Conservation (phyloP, 2,888 invertebrate species). For the Ophion obscuratus region DNA sequence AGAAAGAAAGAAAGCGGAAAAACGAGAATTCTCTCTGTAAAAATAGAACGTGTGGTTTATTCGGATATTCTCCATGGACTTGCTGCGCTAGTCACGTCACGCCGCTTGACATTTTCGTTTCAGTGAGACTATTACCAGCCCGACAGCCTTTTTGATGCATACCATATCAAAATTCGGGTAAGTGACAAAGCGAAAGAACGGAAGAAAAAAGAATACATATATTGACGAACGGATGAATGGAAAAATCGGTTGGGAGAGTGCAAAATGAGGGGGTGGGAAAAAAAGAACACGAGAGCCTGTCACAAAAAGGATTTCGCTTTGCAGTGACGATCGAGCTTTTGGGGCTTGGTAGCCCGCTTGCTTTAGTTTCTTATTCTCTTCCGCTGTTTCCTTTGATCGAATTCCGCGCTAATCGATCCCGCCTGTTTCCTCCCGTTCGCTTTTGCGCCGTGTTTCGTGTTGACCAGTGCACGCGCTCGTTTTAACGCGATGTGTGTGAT, state of each 20-base stretch:
- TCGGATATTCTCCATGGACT: slow-evolving; percentile 68
- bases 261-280: slow-evolving; percentile 68
- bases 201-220: slow-evolving; percentile 16
- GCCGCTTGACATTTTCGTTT: slow-evolving; percentile 86
- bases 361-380: too few relatives aligned
- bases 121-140: slow-evolving; percentile 89
- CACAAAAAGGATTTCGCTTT: slow-evolving; percentile 74
- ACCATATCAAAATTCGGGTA: slow-evolving; percentile 91
- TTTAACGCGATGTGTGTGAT: background rate
- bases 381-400: slow-evolving; percentile 69
- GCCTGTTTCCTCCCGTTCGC: too few relatives aligned
- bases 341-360: too few relatives aligned
- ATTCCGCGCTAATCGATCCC: slow-evolving; percentile 69
- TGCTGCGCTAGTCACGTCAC: slow-evolving; percentile 79
- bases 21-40: slow-evolving; percentile 2
- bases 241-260: slow-evolving; percentile 50
- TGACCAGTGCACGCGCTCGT: background rate
- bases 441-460: too few relatives aligned
- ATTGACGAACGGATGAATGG: slow-evolving; percentile 56
- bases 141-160: slow-evolving; percentile 90
- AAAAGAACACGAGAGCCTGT: slow-evolving; percentile 39
- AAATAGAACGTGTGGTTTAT: slow-evolving; percentile 49
- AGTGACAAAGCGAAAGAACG: slow-evolving; percentile 84
- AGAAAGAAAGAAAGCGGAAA: background rate
- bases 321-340: slow-evolving; percentile 75